Conservation (phyloP, 2,888 invertebrate species). For the Melolontha melolontha region DNA sequence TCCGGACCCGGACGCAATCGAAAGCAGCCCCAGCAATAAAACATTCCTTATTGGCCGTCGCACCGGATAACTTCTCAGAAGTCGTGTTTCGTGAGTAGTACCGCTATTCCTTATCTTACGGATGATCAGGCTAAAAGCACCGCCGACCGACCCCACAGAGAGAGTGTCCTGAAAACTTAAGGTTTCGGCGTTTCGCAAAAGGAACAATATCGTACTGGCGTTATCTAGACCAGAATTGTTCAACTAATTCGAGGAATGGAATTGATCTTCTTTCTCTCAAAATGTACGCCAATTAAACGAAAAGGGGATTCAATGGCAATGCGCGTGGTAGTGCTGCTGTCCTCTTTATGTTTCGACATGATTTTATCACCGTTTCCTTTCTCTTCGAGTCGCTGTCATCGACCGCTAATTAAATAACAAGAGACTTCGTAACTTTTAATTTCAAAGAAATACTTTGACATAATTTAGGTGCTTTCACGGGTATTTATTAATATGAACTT, state of each 20-base stretch:
- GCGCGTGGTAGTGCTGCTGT: slow-evolving; percentile 14
- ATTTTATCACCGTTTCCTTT: slow-evolving; percentile 11
- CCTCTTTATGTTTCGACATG: slow-evolving; percentile 9
- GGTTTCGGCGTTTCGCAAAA: slow-evolving; percentile 19
- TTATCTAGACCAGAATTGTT: slow-evolving; percentile 32
- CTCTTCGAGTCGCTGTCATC: background rate
- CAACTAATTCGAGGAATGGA: slow-evolving; percentile 23
- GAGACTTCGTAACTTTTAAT: slow-evolving; percentile 13
- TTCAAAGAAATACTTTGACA: background rate
- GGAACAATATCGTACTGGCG: slow-evolving; percentile 26
- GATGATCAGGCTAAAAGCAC: slow-evolving; percentile 36
- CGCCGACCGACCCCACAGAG: background rate
- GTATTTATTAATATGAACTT: too few species aligned
- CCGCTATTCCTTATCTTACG: slow-evolving; percentile 27
- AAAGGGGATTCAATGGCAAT: slow-evolving; percentile 7
- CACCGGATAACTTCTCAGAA: slow-evolving; percentile 34
- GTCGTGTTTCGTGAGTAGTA: slow-evolving; percentile 28
- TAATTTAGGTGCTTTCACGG: too few species aligned
- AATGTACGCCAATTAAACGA: slow-evolving; percentile 23
- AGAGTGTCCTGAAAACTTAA: slow-evolving; percentile 25
- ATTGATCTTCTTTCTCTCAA: slow-evolving; percentile 23
- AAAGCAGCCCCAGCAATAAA: slow-evolving; percentile 32
- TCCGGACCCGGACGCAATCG: slow-evolving; percentile 25
- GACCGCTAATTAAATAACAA: slow-evolving; percentile 18
- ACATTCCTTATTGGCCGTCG: slow-evolving; percentile 27